Conservation (phyloP, 2,797 vertebrate genomes). For the Scomberomorus guttatus region DNA sequence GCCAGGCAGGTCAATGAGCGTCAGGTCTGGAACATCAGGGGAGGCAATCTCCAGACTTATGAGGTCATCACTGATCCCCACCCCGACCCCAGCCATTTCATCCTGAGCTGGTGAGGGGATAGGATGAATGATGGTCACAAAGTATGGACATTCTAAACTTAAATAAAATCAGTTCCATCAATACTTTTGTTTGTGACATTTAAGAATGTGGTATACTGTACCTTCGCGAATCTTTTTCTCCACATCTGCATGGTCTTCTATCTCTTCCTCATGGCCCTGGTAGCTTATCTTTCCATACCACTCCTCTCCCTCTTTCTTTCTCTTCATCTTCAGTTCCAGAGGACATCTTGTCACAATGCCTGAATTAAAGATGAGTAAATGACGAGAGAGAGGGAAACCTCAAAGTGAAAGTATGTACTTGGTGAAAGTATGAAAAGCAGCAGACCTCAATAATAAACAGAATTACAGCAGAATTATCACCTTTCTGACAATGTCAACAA, state of each 20-base stretch:
- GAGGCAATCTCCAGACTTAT: conserved; percentile 90
- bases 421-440: no score
- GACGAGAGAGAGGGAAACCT: no score
- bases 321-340: conserved; percentile 85
- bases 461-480: no score
- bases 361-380: conserved; percentile 27
- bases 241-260: conserved; percentile 58
- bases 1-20: conserved; percentile 93
- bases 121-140: background rate
- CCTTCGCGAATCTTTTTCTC: conserved; percentile 67
- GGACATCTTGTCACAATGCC: conserved; percentile 88
- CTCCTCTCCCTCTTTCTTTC: conserved; percentile 60
- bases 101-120: conserved; percentile 77
- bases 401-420: no score
- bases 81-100: conserved; percentile 77
- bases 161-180: background rate
- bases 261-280: conserved; percentile 5
- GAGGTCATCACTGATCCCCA: conserved; percentile 86
- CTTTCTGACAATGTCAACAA: no score
- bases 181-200: background rate
- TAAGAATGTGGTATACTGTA: background rate
- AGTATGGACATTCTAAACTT: background rate
- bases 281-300: conserved; percentile 83
- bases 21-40: conserved; percentile 90
- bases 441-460: no score